phyloP scores from a whole-genome alignment of 2,797 vertebrate genomes.

The Chloroceryle inda region DNA sequence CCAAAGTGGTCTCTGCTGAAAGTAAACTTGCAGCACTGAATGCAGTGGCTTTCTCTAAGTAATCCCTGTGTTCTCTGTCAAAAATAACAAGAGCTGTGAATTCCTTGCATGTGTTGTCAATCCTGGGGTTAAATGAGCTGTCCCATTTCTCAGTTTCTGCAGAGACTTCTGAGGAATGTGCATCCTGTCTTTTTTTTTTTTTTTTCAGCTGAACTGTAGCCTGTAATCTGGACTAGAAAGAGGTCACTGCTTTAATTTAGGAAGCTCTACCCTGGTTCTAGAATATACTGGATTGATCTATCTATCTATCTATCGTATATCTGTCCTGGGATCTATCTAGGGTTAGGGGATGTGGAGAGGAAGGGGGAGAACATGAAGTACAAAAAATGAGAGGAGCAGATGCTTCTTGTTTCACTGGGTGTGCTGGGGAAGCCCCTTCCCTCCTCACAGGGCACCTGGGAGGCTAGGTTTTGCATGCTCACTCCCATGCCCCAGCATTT shows the following conservation, averaged over 20 bases:
- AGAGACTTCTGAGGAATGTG: neutral
- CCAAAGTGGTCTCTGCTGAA: neutral
- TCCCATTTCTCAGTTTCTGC: neutral
- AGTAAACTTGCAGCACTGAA: neutral
- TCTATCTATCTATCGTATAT: no score
- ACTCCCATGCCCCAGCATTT: slow-evolving; percentile 75
- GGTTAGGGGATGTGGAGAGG: neutral
- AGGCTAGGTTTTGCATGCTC: slow-evolving; percentile 52
- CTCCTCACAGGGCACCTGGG: neutral
- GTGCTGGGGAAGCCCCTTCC: neutral
- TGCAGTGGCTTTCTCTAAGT: neutral
- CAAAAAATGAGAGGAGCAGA: neutral
- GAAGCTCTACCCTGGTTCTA: neutral
- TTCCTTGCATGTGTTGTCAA: neutral
- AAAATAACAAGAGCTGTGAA: neutral
- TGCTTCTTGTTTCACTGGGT: neutral
- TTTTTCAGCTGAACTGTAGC: neutral
- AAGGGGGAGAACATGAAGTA: neutral
- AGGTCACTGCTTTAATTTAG: neutral
- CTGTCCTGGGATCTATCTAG: neutral
- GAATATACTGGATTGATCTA: neutral
- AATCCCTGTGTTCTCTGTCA: neutral
- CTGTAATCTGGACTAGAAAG: neutral
- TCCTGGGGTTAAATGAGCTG: neutral
- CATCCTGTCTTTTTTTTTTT: neutral